Percentiles rank a stretch among this genome's conserved stretches.
Evolutionary conservation across 2,113 vertebrate species (phyloP).

Genomic region (Hystrix cristata): DNA sequence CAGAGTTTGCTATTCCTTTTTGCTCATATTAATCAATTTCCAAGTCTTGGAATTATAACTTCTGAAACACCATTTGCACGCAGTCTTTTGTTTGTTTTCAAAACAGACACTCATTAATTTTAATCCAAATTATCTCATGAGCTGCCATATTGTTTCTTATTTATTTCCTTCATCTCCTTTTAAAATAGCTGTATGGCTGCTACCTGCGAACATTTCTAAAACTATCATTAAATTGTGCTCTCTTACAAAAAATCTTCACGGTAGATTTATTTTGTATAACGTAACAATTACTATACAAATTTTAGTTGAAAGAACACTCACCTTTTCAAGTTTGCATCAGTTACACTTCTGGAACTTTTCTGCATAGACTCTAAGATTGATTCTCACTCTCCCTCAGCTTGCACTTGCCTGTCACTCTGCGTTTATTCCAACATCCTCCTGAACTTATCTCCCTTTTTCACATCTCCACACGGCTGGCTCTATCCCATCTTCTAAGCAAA

Average conservation of each 20-base stretch:
- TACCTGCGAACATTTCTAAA: neutral
- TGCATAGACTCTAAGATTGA: neutral
- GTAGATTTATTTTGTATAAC: neutral
- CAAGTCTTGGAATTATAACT: neutral
- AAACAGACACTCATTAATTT: neutral
- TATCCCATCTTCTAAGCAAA: neutral
- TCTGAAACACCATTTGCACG: neutral
- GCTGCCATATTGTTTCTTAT: neutral
- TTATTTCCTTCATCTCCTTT: neutral
- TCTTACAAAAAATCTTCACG: neutral
- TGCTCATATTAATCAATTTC: neutral
- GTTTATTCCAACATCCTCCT: neutral
- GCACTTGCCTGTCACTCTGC: neutral
- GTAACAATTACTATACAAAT: neutral
- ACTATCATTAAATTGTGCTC: neutral
- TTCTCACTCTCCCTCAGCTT: neutral
- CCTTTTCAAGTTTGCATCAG: neutral
- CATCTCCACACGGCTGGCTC: rapidly evolving
- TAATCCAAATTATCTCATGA: neutral
- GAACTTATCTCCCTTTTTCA: neutral
- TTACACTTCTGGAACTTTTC: neutral
- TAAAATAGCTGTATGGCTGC: neutral
- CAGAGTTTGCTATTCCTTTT: neutral
- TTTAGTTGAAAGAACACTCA: conserved; percentile 4
- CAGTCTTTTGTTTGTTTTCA: neutral